Base-by-base conservation (phyloP, 2,113 vertebrate species). In the Anarrhichthys ocellatus region DNA sequence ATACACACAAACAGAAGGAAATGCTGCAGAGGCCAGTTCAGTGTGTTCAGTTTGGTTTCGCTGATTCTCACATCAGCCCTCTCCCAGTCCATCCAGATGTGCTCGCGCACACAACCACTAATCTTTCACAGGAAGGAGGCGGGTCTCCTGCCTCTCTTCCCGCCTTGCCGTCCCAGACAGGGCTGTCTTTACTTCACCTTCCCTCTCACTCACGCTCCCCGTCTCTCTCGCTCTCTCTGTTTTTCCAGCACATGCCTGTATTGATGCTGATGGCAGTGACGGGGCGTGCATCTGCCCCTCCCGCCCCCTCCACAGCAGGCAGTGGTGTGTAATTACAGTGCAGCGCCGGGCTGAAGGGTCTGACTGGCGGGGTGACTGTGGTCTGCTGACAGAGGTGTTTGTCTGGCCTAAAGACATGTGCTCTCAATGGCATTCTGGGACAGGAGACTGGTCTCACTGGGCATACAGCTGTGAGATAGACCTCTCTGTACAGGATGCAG, bases 41-140 rank as follows among this genome's bases (percentile, higher is more conserved):
- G 46, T 66, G 34, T 54, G 73, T 82, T 15, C 68, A 63, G 29
- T 77, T 68, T 64, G 36, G 52, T 73, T 74, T 29, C 29, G 46
- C 66, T 13, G 54, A 70, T 78, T 70, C 80, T 82, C 87, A 89
- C 82, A 91, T 88, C 70, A 67, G 69, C 80, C 63, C 76, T 71
- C 61, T 40, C 83, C 80, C 84, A 78, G 79, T 76, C 80, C 70
- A 81, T 90, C 93, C 94, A 94, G 93, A 94, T 94, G 92, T 93
- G 80, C 87, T 83, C 29, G 4, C 67, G 82, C 69, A 90, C 72
- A 90, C 75, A 86, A 67, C 78, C 93, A 94, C 78, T 95, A 94
- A 95, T 95, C 88, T 93, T 78, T 80, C 73, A 86, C 89, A 93
- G 91, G 91, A 94, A 93, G 81, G 73, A 83, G 92, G 89, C 81